A percentile compares a stretch with the other conserved stretches of the same genome.
phyloP scores from a whole-genome alignment of 2,888 invertebrate genomes.

The Conomelus anceps region DNA sequence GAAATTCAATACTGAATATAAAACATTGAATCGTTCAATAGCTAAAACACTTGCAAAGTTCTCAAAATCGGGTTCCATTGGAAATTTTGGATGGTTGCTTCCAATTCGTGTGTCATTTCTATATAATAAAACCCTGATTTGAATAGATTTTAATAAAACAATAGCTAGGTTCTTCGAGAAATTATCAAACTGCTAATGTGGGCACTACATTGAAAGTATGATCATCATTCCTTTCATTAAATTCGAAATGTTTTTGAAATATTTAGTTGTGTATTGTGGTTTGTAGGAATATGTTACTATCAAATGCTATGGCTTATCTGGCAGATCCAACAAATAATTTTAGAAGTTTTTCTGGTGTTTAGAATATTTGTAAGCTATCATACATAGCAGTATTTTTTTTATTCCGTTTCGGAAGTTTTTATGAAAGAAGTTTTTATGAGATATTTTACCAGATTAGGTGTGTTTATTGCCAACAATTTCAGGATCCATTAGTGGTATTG shows the following conservation, averaged over 20 bases:
- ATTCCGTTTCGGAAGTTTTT: neutral
- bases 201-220: neutral
- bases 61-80: too few relatives aligned
- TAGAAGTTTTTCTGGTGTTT: neutral
- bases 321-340: neutral
- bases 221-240: conserved; percentile 12
- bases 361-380: neutral
- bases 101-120: too few relatives aligned
- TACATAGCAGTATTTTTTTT: neutral
- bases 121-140: too few relatives aligned
- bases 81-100: too few relatives aligned
- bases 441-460: neutral
- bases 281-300: conserved; percentile 1
- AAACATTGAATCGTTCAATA: too few relatives aligned
- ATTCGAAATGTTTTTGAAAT: conserved; percentile 13
- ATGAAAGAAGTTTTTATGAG: neutral
- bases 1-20: too few relatives aligned
- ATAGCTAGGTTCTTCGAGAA: neutral
- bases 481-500: neutral
- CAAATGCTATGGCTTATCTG: conserved; percentile 10
- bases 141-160: too few relatives aligned
- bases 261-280: conserved; percentile 16
- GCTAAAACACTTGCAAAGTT: too few relatives aligned
- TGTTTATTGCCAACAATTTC: neutral
- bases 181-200: neutral